Evolutionary conservation across 2,888 invertebrate species (phyloP).

Genomic region (Drosophila emarginata): DNA sequence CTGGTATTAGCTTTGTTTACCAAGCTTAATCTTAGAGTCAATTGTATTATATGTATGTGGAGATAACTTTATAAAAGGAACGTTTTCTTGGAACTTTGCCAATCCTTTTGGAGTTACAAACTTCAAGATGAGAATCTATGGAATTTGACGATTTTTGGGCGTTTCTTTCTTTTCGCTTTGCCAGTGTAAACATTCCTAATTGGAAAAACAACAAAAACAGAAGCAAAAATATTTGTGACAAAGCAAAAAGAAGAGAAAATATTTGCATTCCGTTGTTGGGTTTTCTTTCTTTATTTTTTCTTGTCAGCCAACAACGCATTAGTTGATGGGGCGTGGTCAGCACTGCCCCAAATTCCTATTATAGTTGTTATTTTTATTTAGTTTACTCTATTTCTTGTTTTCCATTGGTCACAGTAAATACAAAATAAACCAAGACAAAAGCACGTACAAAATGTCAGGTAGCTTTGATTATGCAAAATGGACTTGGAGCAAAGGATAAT

Average conservation of each 20-base stretch:
- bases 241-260: slow-evolving; percentile 44
- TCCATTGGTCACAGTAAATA: slow-evolving; percentile 2
- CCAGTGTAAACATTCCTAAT: slow-evolving; percentile 42
- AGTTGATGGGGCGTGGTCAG: slow-evolving; percentile 22
- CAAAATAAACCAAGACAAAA: neutral
- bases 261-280: slow-evolving; percentile 44
- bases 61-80: too few relatives aligned
- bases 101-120: too few relatives aligned
- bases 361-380: slow-evolving; percentile 27
- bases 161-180: slow-evolving; percentile 17
- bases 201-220: slow-evolving; percentile 39
- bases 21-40: too few relatives aligned
- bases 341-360: slow-evolving; percentile 32
- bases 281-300: slow-evolving; percentile 11
- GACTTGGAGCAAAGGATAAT: neutral
- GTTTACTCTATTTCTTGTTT: slow-evolving; percentile 7
- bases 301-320: neutral
- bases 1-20: too few relatives aligned
- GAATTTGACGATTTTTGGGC: slow-evolving; percentile 35
- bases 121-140: neutral
- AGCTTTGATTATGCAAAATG: neutral
- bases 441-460: slow-evolving; percentile 7
- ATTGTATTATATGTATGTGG: too few relatives aligned
- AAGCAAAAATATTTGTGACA: slow-evolving; percentile 20
- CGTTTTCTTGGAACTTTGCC: too few relatives aligned